These are phyloP conservation scores for Falco punctatus DNA, from an alignment of 2,113 vertebrate genomes.

Conservation along the genomic window DNA sequence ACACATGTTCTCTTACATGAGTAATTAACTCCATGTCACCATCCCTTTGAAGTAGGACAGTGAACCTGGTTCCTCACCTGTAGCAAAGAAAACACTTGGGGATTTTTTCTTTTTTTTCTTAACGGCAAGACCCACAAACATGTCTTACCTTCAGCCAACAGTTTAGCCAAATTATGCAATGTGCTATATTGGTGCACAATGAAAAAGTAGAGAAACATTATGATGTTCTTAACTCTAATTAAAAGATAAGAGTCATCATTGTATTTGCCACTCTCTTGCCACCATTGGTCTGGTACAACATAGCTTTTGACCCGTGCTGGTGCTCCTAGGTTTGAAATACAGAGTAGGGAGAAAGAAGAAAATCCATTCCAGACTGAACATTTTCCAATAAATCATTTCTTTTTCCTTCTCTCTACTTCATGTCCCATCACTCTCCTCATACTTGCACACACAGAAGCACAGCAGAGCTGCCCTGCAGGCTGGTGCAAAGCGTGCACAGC, in stretches of 20 bases:
- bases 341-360: neutral
- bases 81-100: neutral
- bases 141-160: neutral
- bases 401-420: neutral
- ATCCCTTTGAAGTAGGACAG: neutral
- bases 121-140: neutral
- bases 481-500: neutral
- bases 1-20: neutral
- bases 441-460: fast-evolving
- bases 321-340: neutral
- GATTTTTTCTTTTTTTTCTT: neutral
- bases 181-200: neutral
- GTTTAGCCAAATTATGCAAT: neutral
- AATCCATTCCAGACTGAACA: fast-evolving
- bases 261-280: neutral
- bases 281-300: fast-evolving
- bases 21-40: neutral
- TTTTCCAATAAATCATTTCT: neutral
- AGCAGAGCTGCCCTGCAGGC: neutral
- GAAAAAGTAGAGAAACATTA: neutral
- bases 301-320: neutral
- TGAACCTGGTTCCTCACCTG: neutral
- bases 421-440: neutral
- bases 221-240: neutral
- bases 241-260: neutral